Percentiles rank a stretch among this genome's conserved stretches.
These are phyloP conservation scores for Ips nitidus DNA, from an alignment of 1,140 invertebrate genomes.

Conservation along the genomic window DNA sequence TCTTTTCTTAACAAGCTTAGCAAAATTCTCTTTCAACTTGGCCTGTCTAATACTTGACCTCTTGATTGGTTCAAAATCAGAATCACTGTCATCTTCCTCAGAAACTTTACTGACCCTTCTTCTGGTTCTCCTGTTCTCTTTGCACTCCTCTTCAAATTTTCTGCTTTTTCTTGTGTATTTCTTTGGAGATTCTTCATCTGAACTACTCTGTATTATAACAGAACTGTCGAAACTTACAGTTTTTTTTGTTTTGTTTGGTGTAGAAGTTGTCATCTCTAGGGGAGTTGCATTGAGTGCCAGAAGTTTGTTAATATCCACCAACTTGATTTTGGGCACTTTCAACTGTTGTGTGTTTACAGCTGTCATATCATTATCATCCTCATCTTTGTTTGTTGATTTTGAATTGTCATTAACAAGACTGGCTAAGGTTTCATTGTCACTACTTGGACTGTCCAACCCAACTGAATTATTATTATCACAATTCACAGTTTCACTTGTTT, in stretches of 20 bases:
- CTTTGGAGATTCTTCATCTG: slow-evolving; percentile 39
- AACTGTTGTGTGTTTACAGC: neutral
- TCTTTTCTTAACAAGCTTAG: neutral
- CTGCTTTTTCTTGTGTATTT: slow-evolving; percentile 1
- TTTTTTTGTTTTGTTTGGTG: slow-evolving; percentile 24
- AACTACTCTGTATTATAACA: slow-evolving; percentile 42
- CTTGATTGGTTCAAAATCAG: neutral
- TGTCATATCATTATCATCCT: neutral
- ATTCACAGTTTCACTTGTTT: neutral
- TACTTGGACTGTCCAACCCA: neutral
- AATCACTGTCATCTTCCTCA: slow-evolving; percentile 17
- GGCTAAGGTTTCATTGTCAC: neutral
- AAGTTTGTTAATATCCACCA: slow-evolving; percentile 46
- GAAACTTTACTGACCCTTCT: slow-evolving; percentile 27
- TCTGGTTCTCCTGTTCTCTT: slow-evolving; percentile 10
- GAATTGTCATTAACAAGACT: neutral
- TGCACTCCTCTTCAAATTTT: neutral
- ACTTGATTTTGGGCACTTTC: slow-evolving; percentile 37
- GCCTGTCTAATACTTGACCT: neutral
- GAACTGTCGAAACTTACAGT: slow-evolving; percentile 39
- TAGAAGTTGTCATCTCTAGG: slow-evolving; percentile 10
- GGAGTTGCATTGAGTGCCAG: slow-evolving; percentile 34
- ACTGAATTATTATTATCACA: slow-evolving; percentile 5
- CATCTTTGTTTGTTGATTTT: no score
- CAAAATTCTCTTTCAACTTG: slow-evolving; percentile 25